Conservation (phyloP, 92 coral and sea anemone species). For the Galaxea fascicularis region DNA sequence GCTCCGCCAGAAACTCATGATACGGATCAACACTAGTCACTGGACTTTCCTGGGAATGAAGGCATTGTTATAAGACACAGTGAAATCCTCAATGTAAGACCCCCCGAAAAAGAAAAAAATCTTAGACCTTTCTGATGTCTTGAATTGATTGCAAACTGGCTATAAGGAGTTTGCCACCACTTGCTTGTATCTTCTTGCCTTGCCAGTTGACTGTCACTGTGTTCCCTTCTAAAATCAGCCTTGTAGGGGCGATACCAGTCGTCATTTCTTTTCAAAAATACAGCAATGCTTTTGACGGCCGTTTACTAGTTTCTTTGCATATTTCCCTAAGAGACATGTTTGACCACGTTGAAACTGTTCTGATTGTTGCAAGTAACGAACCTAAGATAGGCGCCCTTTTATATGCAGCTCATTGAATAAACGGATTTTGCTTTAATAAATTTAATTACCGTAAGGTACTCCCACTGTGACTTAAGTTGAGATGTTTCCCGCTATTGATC, state of each 20-base stretch:
- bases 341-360: no score
- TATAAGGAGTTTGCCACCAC: no score
- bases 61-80: no score
- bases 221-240: constrained; percentile 5
- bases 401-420: background rate
- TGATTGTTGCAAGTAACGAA: background rate
- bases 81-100: no score
- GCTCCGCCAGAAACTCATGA: background rate
- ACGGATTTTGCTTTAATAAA: background rate
- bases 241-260: background rate
- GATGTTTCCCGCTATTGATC: background rate
- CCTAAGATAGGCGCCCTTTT: background rate
- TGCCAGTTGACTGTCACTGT: constrained; percentile 1
- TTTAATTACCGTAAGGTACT: background rate
- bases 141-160: no score
- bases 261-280: no score
- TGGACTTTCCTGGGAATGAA: no score
- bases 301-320: no score
- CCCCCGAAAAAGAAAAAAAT: no score
- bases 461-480: background rate
- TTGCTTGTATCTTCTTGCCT: background rate
- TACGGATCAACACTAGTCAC: background rate
- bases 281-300: no score
- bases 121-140: no score
- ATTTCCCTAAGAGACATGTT: no score